Evolutionary conservation across 2,888 invertebrate genomes (phyloP).

Genomic region (Diabrotica balteata): DNA sequence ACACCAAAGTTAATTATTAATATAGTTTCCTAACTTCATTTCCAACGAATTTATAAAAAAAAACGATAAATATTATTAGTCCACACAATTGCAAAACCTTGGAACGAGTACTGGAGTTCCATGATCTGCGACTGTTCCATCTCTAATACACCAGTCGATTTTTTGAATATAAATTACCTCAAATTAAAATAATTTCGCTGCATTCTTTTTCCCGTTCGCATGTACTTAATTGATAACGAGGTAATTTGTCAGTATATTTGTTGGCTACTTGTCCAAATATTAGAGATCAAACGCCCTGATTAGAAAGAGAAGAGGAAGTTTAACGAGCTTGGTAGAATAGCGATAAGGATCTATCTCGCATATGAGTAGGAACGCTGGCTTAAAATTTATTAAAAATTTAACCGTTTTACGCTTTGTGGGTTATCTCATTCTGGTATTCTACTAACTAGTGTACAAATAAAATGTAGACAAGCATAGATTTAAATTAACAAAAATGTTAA

Average conservation of each 20-base stretch:
- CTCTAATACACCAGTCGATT: slow-evolving; percentile 17
- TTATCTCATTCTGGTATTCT: background rate
- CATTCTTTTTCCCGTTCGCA: slow-evolving; percentile 21
- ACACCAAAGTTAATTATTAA: too few relatives aligned
- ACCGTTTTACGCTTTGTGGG: slow-evolving; percentile 27
- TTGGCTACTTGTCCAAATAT: slow-evolving; percentile 34
- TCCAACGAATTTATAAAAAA: too few relatives aligned
- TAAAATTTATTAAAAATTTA: slow-evolving; percentile 14
- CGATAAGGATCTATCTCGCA: slow-evolving; percentile 20
- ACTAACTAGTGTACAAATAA: too few relatives aligned
- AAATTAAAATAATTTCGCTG: slow-evolving; percentile 29
- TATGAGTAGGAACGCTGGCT: slow-evolving; percentile 12
- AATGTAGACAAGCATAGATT: too few relatives aligned
- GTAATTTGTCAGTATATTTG: slow-evolving; percentile 34
- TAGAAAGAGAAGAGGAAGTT: slow-evolving; percentile 22
- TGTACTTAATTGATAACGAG: slow-evolving; percentile 32
- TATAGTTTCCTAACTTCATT: too few relatives aligned
- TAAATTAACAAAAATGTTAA: too few relatives aligned
- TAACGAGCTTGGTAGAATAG: slow-evolving; percentile 15
- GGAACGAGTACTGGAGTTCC: too few relatives aligned
- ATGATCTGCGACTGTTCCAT: too few relatives aligned
- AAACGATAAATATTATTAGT: too few relatives aligned
- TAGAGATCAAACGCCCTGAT: slow-evolving; percentile 30
- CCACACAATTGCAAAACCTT: too few relatives aligned
- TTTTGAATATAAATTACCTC: slow-evolving; percentile 29